Percentiles rank a stretch among this genome's conserved stretches.
Evolutionary conservation across 2,113 vertebrate genomes (phyloP).

Genomic region (Ammodytes dubius): DNA sequence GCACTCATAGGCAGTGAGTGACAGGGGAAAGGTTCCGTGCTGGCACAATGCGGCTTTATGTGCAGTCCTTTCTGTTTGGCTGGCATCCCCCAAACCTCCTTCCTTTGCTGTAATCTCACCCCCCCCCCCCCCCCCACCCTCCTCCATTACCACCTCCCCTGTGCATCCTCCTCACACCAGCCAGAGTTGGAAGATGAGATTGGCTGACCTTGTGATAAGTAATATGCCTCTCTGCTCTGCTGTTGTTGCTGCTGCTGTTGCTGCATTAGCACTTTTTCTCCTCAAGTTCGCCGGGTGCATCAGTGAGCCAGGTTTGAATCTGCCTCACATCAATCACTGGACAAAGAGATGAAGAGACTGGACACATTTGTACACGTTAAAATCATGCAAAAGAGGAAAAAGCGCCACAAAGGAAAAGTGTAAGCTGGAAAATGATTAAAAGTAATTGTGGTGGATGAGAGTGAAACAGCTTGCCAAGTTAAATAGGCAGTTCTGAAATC

Average conservation of each 20-base stretch:
- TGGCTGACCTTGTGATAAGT: conserved; percentile 82
- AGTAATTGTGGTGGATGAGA: too few species aligned
- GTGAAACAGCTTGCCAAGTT: not conserved
- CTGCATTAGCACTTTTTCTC: conserved; percentile 74
- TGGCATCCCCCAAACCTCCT: conserved; percentile 42
- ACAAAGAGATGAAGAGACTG: not conserved
- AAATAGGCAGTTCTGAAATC: not conserved
- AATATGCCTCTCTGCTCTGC: conserved; percentile 70
- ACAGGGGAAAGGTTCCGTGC: not conserved
- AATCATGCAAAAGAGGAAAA: not conserved
- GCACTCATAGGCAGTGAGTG: too few species aligned
- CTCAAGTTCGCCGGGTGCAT: conserved; percentile 55
- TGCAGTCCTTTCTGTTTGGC: conserved; percentile 34
- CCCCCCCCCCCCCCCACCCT: not conserved
- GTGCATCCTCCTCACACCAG: conserved; percentile 44
- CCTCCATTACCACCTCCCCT: conserved; percentile 31
- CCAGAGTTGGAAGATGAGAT: conserved; percentile 74
- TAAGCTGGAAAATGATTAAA: not conserved
- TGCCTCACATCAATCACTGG: conserved; percentile 45
- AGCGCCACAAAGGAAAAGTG: not conserved
- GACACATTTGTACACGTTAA: not conserved
- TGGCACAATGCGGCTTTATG: conserved; percentile 28
- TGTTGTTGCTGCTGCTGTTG: conserved; percentile 68
- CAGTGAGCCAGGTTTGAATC: conserved; percentile 31
- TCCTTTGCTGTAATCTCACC: conserved; percentile 14